Percentiles rank a stretch among this genome's conserved stretches.
These are phyloP conservation scores for Amiota minor DNA, from an alignment of 2,888 invertebrate genomes.

Conservation along the genomic window DNA sequence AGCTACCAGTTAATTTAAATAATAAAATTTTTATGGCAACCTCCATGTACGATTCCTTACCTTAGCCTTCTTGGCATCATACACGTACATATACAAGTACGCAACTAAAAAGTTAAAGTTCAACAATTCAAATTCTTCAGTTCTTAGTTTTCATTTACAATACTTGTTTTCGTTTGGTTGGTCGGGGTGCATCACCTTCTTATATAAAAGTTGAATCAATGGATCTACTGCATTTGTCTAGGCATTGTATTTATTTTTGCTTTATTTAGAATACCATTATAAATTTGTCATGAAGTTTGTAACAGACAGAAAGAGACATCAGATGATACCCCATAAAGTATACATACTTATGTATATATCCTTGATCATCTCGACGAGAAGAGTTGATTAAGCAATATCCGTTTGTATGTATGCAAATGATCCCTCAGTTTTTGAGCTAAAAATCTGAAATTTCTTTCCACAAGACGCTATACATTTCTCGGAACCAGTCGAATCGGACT, in stretches of 20 bases:
- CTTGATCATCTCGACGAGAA: too few relatives aligned
- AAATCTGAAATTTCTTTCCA: too few relatives aligned
- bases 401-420: too few relatives aligned
- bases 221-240: not conserved
- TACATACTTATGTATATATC: too few relatives aligned
- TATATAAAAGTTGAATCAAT: not conserved
- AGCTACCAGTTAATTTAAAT: constrained; percentile 41
- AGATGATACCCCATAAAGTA: too few relatives aligned
- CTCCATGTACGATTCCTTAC: not conserved
- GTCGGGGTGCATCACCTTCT: not conserved
- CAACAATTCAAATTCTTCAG: constrained; percentile 9
- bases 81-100: not conserved
- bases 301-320: too few relatives aligned
- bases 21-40: constrained; percentile 14
- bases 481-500: too few relatives aligned
- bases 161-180: not conserved
- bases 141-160: not conserved
- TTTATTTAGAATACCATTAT: not conserved
- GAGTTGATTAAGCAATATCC: too few relatives aligned
- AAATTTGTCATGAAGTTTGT: too few relatives aligned
- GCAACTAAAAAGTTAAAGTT: constrained; percentile 21
- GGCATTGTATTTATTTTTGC: not conserved
- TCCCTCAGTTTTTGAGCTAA: too few relatives aligned
- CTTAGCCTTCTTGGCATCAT: not conserved
- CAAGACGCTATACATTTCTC: too few relatives aligned